Evolutionary conservation across 2,888 invertebrate species (phyloP).

Genomic region (Conchocele bisecta): DNA sequence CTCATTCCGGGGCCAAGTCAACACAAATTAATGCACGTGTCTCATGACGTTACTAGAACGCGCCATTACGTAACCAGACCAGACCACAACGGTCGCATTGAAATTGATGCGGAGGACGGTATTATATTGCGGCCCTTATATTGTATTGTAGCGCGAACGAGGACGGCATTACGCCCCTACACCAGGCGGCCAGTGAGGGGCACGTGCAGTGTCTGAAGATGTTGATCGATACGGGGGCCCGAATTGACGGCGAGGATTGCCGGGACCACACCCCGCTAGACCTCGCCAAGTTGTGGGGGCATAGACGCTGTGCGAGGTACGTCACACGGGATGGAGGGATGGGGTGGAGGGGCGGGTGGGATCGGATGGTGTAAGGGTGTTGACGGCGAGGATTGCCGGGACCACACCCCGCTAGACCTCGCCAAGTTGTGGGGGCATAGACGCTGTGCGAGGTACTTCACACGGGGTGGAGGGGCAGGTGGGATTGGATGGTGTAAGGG

Average conservation of each 20-base stretch:
- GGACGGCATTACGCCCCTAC: constrained; percentile 82
- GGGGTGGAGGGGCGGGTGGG: too few species aligned
- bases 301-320: constrained; percentile 82
- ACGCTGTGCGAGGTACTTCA: constrained; percentile 80
- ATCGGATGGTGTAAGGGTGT: too few species aligned
- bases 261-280: constrained; percentile 82
- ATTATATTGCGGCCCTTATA: too few species aligned
- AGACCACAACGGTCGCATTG: too few species aligned
- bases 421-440: constrained; percentile 83
- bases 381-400: constrained; percentile 77
- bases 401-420: constrained; percentile 82
- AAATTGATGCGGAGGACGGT: too few species aligned
- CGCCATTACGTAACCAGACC: too few species aligned
- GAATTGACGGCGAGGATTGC: constrained; percentile 76
- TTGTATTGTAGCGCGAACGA: constrained; percentile 80
- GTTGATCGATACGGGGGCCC: constrained; percentile 78
- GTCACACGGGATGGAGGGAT: too few species aligned
- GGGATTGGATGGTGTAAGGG: too few species aligned
- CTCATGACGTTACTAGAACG: too few species aligned
- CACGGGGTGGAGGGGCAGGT: too few species aligned
- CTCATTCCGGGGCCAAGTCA: too few species aligned
- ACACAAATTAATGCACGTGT: too few species aligned
- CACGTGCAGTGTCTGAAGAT: constrained; percentile 81
- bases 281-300: constrained; percentile 82
- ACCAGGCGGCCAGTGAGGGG: constrained; percentile 83